Percentiles rank a stretch among this genome's conserved stretches.
These are phyloP conservation scores for Cephus pygmeus DNA, from an alignment of 2,888 invertebrate genomes.

Conservation along the genomic window DNA sequence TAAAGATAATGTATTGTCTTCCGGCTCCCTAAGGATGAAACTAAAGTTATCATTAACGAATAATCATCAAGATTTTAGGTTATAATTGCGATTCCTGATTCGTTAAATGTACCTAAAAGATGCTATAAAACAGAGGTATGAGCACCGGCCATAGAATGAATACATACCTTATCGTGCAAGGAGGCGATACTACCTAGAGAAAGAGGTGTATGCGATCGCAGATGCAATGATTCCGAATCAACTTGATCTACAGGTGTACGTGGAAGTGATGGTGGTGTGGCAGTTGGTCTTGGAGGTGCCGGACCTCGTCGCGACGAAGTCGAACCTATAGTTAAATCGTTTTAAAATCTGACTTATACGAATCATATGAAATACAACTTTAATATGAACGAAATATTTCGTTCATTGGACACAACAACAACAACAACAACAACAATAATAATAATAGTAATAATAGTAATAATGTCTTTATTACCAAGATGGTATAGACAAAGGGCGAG, in stretches of 20 bases:
- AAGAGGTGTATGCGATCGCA: conserved; percentile 74
- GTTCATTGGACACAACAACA: conserved; percentile 1
- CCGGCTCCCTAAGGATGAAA: not conserved
- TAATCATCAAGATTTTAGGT: not conserved
- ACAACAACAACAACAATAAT: not conserved
- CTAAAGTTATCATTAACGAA: not conserved
- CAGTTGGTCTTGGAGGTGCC: conserved; percentile 71
- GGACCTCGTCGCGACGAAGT: conserved; percentile 68
- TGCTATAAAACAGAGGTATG: not conserved
- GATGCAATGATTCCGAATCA: conserved; percentile 61
- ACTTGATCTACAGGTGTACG: conserved; percentile 69
- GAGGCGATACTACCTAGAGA: conserved; percentile 84
- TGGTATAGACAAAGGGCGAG: too few relatives aligned
- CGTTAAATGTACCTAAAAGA: not conserved
- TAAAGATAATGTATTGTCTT: not conserved
- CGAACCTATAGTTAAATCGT: conserved; percentile 57
- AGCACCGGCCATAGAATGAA: not conserved
- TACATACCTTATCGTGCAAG: conserved; percentile 75
- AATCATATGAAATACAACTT: not conserved
- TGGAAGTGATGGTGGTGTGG: conserved; percentile 72
- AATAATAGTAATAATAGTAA: not conserved
- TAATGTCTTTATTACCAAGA: too few relatives aligned
- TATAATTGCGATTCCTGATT: not conserved
- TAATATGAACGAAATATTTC: not conserved
- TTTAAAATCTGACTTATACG: not conserved